These are phyloP conservation scores for Schizopygopsis pylzovi DNA, from an alignment of 2,797 vertebrate genomes.

Conservation along the genomic window DNA sequence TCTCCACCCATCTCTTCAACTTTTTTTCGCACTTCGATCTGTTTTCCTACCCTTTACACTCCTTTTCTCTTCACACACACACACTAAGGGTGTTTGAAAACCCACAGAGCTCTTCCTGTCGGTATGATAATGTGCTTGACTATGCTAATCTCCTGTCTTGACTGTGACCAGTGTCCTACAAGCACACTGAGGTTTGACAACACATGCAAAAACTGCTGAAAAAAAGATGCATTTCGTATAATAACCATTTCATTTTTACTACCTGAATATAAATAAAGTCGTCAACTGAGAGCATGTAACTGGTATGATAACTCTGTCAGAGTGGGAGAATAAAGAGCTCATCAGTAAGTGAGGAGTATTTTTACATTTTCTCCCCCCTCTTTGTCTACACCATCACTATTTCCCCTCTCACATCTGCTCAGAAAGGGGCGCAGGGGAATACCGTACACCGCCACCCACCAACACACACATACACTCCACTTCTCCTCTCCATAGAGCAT, in stretches of 20 bases:
- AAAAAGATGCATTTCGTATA: background rate
- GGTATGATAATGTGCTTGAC: constrained; percentile 39
- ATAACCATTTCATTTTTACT: background rate
- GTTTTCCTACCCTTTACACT: constrained; percentile 42
- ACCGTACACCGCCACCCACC: constrained; percentile 53
- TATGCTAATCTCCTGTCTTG: constrained; percentile 25
- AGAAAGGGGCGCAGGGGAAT: constrained; percentile 68
- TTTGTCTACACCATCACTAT: constrained; percentile 66
- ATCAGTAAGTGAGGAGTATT: background rate
- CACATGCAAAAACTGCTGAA: constrained; percentile 13
- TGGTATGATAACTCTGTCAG: background rate
- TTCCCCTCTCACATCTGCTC: constrained; percentile 73
- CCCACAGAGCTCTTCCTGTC: constrained; percentile 44
- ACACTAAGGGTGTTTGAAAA: constrained; percentile 44
- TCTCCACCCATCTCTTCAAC: constrained; percentile 79
- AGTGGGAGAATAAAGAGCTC: background rate
- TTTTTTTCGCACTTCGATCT: constrained; percentile 67
- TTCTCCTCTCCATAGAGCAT: background rate
- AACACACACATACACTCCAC: constrained; percentile 27
- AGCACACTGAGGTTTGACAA: constrained; percentile 10
- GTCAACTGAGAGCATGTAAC: background rate
- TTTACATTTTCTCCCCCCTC: constrained; percentile 26
- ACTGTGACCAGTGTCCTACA: constrained; percentile 33
- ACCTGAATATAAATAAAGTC: background rate
- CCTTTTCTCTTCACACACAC: constrained; percentile 27